Conservation (phyloP, 1,140 invertebrate species). For the Pseudomyrmex concolor region DNA sequence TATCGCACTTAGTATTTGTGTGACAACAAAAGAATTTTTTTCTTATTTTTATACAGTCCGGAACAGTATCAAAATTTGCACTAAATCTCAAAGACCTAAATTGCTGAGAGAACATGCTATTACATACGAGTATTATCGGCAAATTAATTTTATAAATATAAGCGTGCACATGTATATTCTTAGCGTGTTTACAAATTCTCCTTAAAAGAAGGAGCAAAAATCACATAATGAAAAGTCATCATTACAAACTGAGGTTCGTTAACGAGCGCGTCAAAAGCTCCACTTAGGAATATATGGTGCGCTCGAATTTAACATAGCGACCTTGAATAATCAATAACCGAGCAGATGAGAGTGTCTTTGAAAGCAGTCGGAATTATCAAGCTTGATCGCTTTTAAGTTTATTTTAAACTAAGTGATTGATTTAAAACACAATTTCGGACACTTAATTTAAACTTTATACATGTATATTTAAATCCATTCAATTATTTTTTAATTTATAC, state of each 20-base stretch:
- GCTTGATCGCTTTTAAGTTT: not conserved
- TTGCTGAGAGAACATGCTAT: no score
- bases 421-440: not conserved
- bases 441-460: not conserved
- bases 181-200: no score
- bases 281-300: not conserved
- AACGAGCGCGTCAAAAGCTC: not conserved
- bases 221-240: not conserved
- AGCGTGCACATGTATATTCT: no score
- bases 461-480: conserved; percentile 1
- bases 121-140: no score
- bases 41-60: no score
- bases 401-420: not conserved
- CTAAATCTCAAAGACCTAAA: no score
- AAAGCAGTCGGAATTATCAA: conserved; percentile 5
- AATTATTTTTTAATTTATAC: no score
- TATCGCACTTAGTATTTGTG: no score
- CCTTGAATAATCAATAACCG: conserved; percentile 33
- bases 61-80: no score
- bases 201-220: not conserved
- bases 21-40: no score
- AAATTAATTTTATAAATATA: no score
- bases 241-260: not conserved
- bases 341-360: conserved; percentile 14
- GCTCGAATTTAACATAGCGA: conserved; percentile 37